Evolutionary conservation across 2,888 invertebrate species (phyloP), one percentile per base, ranked within the genome.

Genomic region (Calameuta idolon): DNA sequence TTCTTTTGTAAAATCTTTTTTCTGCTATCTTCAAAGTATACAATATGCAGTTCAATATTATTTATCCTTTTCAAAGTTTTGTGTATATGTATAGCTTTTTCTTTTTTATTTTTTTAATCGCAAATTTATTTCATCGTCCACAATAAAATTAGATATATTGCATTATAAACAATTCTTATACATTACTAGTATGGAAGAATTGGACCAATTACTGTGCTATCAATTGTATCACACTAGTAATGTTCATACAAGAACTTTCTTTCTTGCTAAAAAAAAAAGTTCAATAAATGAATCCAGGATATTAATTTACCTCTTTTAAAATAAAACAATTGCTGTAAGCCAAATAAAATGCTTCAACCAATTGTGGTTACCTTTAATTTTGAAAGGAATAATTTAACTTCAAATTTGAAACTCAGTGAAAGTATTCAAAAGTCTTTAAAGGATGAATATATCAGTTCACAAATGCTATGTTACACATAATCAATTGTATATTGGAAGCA

Each of bases 221-320:
- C 78, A 78, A 78, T 78, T 55, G 69, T 75, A 76, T 73, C 76
- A 78, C 76, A 78, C 73, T 15, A 76, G 15, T 35, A 30, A 40
- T 74, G 12, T n/a, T 74, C 23, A 15, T 34, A 34, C 23, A 74
- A 35, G 23, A 23, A 35, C 34, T 15, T 35, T 74, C 74, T 34
- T 33, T 12, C 3, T 30, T 30, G 71, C 55, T 55, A 2, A 15
- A 55, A 23, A 55, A 23, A 55, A 23, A 55, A 23, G 12, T 40
- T 40, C 23, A 55, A 55, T 9, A 5, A 55, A 55, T 55, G 9
- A 55, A 23, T 55, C 23, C 5, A 40, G 23, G 1, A 23, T 55
- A 55, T 55, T 4, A 55, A 23, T 55, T 55, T 55, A 55, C 23
- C 23, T 55, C 1, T 55, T 9, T 55, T 55, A 9, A 55, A 23